These are phyloP conservation scores for Eilema caniola DNA, from an alignment of 2,888 invertebrate species.

Conservation along the genomic window DNA sequence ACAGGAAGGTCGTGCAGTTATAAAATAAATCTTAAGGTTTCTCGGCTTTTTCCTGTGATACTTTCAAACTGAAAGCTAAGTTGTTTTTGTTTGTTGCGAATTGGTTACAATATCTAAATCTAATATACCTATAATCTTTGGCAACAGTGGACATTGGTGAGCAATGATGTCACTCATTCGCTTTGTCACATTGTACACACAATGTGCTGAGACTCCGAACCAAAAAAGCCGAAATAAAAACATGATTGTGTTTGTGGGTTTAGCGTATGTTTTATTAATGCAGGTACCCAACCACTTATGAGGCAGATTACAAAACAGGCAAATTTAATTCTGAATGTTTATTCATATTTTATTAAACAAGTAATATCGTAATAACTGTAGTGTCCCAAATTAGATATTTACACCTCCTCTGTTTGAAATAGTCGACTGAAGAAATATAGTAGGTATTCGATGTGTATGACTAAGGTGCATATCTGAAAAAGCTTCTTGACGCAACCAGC, in stretches of 20 bases:
- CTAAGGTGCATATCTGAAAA: too few species aligned
- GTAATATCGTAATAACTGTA: background rate
- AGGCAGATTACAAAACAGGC: conserved; percentile 42
- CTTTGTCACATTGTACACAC: conserved; percentile 69
- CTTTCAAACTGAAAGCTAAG: too few species aligned
- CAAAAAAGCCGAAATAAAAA: conserved; percentile 72
- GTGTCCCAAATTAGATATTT: too few species aligned
- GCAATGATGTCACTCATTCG: conserved; percentile 76
- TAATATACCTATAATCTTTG: conserved; percentile 38
- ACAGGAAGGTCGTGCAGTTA: too few species aligned
- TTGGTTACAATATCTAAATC: too few species aligned
- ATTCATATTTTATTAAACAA: conserved; percentile 33
- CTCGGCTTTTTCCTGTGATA: too few species aligned
- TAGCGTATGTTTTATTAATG: conserved; percentile 55
- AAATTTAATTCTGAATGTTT: conserved; percentile 31
- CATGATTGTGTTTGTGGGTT: conserved; percentile 70
- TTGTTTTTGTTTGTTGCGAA: too few species aligned
- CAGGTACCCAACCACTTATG: conserved; percentile 30
- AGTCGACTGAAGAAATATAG: too few species aligned
- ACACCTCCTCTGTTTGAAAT: too few species aligned
- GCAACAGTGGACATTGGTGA: conserved; percentile 60
- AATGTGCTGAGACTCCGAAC: conserved; percentile 30
- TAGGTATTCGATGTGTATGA: too few species aligned
- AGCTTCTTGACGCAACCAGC: too few species aligned
- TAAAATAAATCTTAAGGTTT: too few species aligned